Evolutionary conservation across 2,113 vertebrate species (phyloP).

Genomic region (Paramormyrops kingsleyae): DNA sequence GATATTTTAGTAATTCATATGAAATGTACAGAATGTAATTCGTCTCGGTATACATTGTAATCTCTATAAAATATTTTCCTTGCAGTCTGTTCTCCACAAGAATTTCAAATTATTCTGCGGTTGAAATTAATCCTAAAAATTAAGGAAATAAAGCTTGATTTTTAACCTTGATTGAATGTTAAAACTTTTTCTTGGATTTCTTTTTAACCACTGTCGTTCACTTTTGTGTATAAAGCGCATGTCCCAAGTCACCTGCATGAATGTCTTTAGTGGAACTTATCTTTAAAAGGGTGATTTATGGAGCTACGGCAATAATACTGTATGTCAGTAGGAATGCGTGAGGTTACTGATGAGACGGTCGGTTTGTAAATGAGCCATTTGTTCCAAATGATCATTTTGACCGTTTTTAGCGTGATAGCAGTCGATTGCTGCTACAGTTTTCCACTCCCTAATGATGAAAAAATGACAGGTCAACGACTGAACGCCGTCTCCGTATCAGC

Average conservation of each 20-base stretch:
- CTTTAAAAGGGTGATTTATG: not conserved
- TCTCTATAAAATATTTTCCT: not conserved
- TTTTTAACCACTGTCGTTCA: not conserved
- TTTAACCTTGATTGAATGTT: not conserved
- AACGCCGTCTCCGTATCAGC: not conserved
- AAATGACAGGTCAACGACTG: conserved; percentile 26
- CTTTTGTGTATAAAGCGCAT: conserved; percentile 28
- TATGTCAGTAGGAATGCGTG: conserved; percentile 24
- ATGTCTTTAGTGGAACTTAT: not conserved
- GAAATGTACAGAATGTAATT: not conserved
- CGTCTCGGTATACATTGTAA: not conserved
- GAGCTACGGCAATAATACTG: not conserved
- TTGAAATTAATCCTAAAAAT: not conserved
- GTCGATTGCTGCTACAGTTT: conserved; percentile 21
- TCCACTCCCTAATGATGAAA: conserved; percentile 32
- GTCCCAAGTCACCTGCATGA: not conserved
- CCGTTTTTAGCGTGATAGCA: conserved; percentile 3
- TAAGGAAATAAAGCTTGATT: not conserved
- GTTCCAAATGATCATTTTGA: conserved; percentile 27
- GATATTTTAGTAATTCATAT: not conserved
- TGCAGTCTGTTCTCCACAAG: not conserved
- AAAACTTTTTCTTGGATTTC: conserved; percentile 13
- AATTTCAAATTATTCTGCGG: not conserved
- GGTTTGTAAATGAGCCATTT: conserved; percentile 24
- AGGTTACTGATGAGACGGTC: conserved; percentile 31